Conservation (phyloP, 2,113 vertebrate genomes). For the Aix galericulata region DNA sequence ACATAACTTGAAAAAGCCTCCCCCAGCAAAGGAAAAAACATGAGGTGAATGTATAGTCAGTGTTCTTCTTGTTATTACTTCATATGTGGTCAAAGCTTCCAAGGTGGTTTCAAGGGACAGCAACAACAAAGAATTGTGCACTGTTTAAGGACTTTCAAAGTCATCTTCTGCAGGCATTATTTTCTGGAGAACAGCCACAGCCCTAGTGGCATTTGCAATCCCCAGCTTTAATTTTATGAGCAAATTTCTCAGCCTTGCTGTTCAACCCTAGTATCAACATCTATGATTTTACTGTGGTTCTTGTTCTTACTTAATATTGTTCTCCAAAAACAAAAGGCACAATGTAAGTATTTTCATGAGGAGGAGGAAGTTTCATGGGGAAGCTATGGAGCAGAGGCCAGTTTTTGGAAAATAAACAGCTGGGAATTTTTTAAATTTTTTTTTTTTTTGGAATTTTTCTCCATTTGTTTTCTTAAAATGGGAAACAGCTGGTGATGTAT, state of each 20-base stretch:
- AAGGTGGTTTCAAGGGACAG: background rate
- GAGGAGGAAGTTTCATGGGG: background rate
- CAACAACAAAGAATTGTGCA: background rate
- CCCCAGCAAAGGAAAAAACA: background rate
- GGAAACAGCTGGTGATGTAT: background rate
- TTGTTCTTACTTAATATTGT: background rate
- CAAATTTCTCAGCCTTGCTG: background rate
- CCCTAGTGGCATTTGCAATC: background rate
- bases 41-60: background rate
- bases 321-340: background rate
- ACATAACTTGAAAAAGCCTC: background rate
- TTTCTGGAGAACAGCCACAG: background rate
- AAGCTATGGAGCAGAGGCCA: background rate
- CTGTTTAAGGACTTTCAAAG: background rate
- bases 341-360: background rate
- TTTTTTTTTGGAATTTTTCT: background rate
- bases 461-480: background rate
- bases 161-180: background rate
- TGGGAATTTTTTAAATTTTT: background rate
- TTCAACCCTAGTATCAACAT: background rate
- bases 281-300: background rate
- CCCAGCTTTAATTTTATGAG: accelerated
- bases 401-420: background rate
- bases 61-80: background rate
- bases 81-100: background rate